Base-by-base conservation (phyloP, 2,888 invertebrate species). In the Podotricha telesiphe region DNA sequence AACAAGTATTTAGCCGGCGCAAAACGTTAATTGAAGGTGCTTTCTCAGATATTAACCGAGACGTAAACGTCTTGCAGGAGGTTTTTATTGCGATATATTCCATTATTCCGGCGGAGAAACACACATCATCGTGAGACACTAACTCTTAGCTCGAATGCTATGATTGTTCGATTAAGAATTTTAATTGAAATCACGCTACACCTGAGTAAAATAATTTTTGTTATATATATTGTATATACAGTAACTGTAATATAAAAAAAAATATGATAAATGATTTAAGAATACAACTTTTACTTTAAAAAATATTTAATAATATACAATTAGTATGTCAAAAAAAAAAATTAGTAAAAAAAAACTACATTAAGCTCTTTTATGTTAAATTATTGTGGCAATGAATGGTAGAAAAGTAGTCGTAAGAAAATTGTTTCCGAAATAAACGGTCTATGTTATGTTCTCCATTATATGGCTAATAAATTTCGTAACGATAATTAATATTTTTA, bases 21-120 rank as follows among this genome's bases (percentile, higher is more conserved):
- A 74, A 84, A 83, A 80, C 78, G 76, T 76, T 82, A 80, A 80
- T 82, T 78, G 80, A 76, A 76, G 73, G 82, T 82, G 81, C 82
- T 84, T 83, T 85, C 82, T 82, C 80, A 79, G 79, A 81, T 78
- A 81, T 79, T 82, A 82, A 78, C 73, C 75, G 73, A 76, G 77
- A 68, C 69, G 62, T 61, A 65, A 67, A 61, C 56, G 70, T 67
- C 61, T 68, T 51, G 51, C 55, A 34, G 55, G 47, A 19, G 50
- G n/a, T 72, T 72, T 72, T 75, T 72, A 69, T 68, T 68, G 64
- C 67, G 59, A 61, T 70, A 67, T 71, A 73, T 71, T 74, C 73
- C 67, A 74, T 73, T 71, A 70, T 70, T 70, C 40, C 65, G 20
- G 22, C 64, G 62, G 69, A 67, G 74, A 71, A 74, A 73, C 73